Base-by-base conservation (phyloP, 2,113 vertebrate species). In the Corydoras sp. region DNA sequence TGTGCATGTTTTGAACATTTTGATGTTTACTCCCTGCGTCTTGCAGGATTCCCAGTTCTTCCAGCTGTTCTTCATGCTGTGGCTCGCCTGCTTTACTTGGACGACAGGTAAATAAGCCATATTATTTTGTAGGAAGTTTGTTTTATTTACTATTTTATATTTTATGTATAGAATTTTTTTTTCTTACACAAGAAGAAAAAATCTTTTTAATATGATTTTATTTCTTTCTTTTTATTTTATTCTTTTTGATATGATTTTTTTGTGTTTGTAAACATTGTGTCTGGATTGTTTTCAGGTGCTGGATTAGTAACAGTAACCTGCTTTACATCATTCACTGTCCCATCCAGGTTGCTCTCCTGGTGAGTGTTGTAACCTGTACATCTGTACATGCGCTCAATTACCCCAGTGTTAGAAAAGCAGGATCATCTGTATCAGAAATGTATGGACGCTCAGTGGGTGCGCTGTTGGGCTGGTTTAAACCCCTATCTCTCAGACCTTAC, bases 301-400 rank as follows among this genome's bases (percentile, higher is more conserved):
- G 96, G 96, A 90, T 95, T 83, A 93, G 89, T 74, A 83, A 94
- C 68, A 93, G 92, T 18, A 83, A 91, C 11, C 88, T 99, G 62
- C 82, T 93, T 58, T 98, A 96, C 79, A 96, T 98, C 79, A 91
- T 92, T 78, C 95, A 99, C 1, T 94, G 92, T 6, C 96, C 97
- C 43, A 94, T 97, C 83, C 92, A 93, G 64, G 94, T 88, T 61
- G 96, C 95, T 64, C 82, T 99, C 56, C 30, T 96, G 86, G 93
- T 98, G 87, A 81, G 93, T 86, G 13, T 50, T 18, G 18, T 24
- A 24, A 24, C 18, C 18, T 24, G 18, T 24, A 24, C 18, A 24
- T 24, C 18, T 24, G 18, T 24, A 24, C 18, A 24, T 24, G 18
- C 18, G 2, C 18, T 24, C 18, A 24, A 24, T 24, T 2, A 24